A percentile compares a stretch with the other conserved stretches of the same genome.
These are phyloP conservation scores for Sycophila sp. DNA, from an alignment of 1,140 invertebrate genomes.

Conservation along the genomic window DNA sequence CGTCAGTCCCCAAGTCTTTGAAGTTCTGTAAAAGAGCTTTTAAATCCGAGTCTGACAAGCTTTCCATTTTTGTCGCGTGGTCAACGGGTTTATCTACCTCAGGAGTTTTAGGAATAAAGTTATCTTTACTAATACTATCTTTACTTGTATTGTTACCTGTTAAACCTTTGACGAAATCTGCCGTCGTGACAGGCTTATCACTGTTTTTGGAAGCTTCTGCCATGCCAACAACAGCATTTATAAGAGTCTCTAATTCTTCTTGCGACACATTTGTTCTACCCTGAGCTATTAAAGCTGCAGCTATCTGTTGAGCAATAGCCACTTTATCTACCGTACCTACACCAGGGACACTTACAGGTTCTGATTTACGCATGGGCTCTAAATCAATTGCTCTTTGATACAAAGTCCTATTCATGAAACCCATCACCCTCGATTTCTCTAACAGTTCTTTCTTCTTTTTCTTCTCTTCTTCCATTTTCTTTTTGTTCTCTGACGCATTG, in stretches of 20 bases:
- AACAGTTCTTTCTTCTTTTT: constrained; percentile 52
- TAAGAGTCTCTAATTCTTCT: constrained; percentile 78
- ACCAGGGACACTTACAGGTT: constrained; percentile 72
- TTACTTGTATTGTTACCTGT: constrained; percentile 33
- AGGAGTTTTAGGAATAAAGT: neutral
- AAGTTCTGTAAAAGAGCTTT: constrained; percentile 82
- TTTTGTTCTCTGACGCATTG: constrained; percentile 68
- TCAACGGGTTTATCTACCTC: constrained; percentile 30
- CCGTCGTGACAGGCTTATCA: constrained; percentile 67
- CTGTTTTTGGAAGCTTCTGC: constrained; percentile 69
- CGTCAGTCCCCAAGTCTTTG: constrained; percentile 77
- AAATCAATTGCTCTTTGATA: constrained; percentile 50
- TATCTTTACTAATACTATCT: neutral
- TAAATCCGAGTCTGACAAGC: constrained; percentile 78
- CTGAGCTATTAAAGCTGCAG: constrained; percentile 77
- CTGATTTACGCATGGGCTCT: constrained; percentile 51
- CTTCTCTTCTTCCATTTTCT: constrained; percentile 66
- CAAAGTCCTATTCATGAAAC: constrained; percentile 48
- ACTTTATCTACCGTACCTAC: constrained; percentile 76
- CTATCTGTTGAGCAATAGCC: constrained; percentile 80
- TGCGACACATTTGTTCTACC: constrained; percentile 81
- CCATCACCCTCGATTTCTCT: constrained; percentile 47
- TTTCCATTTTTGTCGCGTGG: constrained; percentile 69
- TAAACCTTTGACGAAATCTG: constrained; percentile 65
- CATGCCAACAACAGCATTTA: constrained; percentile 79